phyloP scores from a whole-genome alignment of 2,113 vertebrate genomes.

The Brachyhypopomus occidentalis region DNA sequence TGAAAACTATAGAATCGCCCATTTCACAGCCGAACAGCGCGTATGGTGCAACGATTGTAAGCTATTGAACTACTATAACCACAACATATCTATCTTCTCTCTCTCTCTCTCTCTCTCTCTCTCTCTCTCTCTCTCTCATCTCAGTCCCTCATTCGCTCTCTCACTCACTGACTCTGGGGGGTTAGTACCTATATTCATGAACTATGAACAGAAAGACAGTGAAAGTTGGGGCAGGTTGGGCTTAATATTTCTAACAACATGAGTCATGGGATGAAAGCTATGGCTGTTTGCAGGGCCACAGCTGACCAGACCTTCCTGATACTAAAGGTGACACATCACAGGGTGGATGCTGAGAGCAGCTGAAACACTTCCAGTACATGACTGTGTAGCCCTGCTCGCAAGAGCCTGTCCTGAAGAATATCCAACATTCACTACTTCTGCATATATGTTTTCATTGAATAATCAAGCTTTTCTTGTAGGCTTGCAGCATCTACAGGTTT shows the following conservation, averaged over 20 bases:
- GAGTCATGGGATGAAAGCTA: not conserved
- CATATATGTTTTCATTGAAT: not conserved
- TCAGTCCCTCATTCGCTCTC: not conserved
- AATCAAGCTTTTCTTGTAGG: not conserved
- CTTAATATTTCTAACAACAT: not conserved
- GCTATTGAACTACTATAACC: too few species aligned
- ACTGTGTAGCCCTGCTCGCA: not conserved
- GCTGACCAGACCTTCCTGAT: not conserved
- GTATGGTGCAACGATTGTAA: not conserved
- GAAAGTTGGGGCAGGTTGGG: not conserved
- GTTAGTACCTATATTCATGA: not conserved
- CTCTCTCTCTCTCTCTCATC: slow-evolving; percentile 13
- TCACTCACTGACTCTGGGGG: not conserved
- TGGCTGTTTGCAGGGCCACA: not conserved
- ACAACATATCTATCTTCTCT: not conserved
- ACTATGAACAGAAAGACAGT: not conserved
- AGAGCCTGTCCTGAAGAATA: too few species aligned
- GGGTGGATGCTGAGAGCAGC: slow-evolving; percentile 6
- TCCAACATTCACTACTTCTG: not conserved
- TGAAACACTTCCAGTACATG: not conserved
- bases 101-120: not conserved
- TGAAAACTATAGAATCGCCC: not conserved
- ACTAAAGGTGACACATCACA: slow-evolving; percentile 21
- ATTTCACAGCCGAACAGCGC: not conserved
- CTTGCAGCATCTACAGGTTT: not conserved